These are phyloP conservation scores for Siniperca chuatsi DNA, from an alignment of 2,113 vertebrate species.

Conservation along the genomic window DNA sequence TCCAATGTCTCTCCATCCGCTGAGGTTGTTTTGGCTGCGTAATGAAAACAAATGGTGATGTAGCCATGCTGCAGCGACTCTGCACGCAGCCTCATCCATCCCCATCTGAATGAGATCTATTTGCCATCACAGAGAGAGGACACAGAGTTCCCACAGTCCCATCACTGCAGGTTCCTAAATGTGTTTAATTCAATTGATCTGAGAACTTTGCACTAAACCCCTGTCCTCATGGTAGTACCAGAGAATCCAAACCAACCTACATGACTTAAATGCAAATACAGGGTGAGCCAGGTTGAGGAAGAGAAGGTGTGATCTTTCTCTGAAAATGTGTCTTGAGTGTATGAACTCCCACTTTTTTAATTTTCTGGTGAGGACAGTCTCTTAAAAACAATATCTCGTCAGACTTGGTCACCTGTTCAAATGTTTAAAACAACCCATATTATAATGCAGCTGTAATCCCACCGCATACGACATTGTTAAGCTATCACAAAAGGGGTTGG, in stretches of 20 bases:
- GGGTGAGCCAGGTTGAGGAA: background rate
- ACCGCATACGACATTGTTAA: no score
- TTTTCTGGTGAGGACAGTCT: no score
- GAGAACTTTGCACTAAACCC: background rate
- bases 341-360: background rate
- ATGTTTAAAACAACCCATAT: no score
- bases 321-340: background rate
- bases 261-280: background rate
- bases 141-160: constrained; percentile 13
- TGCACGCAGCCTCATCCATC: constrained; percentile 61
- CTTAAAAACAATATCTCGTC: no score
- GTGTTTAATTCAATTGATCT: background rate
- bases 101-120: constrained; percentile 63
- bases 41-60: constrained; percentile 78
- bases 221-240: accelerated
- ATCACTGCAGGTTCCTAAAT: constrained; percentile 7
- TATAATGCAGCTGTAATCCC: no score
- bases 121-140: constrained; percentile 25
- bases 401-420: no score
- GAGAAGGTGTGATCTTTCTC: background rate
- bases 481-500: no score
- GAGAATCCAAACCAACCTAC: background rate
- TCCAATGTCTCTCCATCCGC: constrained; percentile 1
- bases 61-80: constrained; percentile 30
- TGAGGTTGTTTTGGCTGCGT: constrained; percentile 46